Conservation (phyloP, 23 tunicate species). For the Halocynthia aurantium region DNA sequence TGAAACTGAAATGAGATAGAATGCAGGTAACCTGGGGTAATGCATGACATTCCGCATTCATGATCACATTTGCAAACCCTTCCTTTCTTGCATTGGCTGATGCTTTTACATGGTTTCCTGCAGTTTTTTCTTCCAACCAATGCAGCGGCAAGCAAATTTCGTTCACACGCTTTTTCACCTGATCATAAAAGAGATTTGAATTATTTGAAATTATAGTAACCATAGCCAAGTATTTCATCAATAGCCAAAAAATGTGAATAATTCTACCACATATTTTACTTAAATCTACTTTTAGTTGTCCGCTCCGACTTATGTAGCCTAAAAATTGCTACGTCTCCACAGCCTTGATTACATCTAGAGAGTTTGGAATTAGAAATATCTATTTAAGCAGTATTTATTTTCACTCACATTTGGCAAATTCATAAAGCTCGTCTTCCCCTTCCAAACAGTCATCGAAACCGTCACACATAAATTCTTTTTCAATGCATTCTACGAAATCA, state of each 20-base stretch:
- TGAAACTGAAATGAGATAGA: background rate
- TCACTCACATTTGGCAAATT: slow-evolving; percentile 14
- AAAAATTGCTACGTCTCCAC: background rate
- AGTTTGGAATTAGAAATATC: no score
- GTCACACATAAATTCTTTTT: slow-evolving; percentile 11
- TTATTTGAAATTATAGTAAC: background rate
- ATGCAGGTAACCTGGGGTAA: slow-evolving; percentile 20
- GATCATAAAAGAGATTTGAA: background rate
- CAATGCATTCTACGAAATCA: slow-evolving; percentile 4
- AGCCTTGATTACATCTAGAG: no score
- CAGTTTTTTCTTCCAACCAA: background rate
- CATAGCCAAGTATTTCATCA: no score
- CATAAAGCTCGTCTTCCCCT: slow-evolving; percentile 15
- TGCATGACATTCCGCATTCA: slow-evolving; percentile 61
- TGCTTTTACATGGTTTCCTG: slow-evolving; percentile 1
- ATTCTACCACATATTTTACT: no score
- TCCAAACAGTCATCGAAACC: slow-evolving; percentile 3
- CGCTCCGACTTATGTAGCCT: no score
- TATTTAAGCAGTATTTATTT: background rate
- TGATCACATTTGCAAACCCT: slow-evolving; percentile 36
- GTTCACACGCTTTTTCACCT: background rate
- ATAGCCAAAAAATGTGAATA: no score
- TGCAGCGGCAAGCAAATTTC: slow-evolving; percentile 3
- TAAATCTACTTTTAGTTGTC: no score
- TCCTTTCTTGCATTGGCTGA: slow-evolving; percentile 11